These are phyloP conservation scores for Sphenodon punctatus DNA, from an alignment of 2,797 vertebrate genomes.

Conservation along the genomic window DNA sequence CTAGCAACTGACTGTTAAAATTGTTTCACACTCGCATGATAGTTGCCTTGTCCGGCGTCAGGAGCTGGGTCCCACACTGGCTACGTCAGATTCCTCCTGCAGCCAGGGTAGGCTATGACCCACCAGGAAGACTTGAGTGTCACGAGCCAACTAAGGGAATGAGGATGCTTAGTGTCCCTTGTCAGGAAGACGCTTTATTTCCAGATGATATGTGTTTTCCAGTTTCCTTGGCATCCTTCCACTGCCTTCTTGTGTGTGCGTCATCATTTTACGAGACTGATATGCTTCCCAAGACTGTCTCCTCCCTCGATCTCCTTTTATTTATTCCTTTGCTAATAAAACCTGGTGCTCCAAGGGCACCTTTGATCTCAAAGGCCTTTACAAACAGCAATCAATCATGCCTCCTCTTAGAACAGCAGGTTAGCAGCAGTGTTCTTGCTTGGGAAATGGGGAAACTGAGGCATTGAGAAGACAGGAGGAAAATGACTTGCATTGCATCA, in stretches of 20 bases:
- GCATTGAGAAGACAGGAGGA: background rate
- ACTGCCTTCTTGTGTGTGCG: background rate
- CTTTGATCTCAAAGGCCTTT: too few relatives aligned
- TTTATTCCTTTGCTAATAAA: constrained; percentile 54
- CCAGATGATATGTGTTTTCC: constrained; percentile 50
- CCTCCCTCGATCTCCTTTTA: background rate
- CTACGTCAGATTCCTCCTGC: too few relatives aligned
- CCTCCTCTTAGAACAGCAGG: background rate
- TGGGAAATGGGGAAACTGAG: background rate
- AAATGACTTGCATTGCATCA: too few relatives aligned
- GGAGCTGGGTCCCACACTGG: rapidly evolving
- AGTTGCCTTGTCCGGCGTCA: background rate
- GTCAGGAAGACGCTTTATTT: background rate
- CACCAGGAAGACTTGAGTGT: background rate
- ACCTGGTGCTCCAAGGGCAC: background rate
- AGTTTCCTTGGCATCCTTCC: constrained; percentile 55
- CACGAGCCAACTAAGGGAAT: rapidly evolving
- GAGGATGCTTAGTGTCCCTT: background rate
- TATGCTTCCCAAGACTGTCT: constrained; percentile 27
- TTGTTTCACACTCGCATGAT: background rate
- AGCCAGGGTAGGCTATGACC: background rate
- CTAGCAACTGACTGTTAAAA: background rate
- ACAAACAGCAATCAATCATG: too few relatives aligned
- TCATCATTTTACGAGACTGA: constrained; percentile 40
- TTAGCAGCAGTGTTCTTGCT: background rate